Evolutionary conservation across 2,888 invertebrate species (phyloP).

Genomic region (Drosophila lacicola): DNA sequence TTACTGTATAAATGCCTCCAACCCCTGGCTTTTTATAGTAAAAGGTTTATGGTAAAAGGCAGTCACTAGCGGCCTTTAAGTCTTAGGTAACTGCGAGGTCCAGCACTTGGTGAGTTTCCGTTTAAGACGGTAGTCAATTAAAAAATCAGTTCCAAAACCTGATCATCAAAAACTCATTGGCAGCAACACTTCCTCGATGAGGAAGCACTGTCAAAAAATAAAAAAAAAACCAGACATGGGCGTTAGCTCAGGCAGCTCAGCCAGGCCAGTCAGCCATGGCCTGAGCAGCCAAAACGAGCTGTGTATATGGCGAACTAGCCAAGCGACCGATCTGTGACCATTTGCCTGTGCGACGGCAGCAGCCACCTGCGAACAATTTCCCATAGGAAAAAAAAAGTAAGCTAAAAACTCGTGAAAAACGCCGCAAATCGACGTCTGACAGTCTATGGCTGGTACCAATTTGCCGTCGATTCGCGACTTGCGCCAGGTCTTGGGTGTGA

Average conservation of each 20-base stretch:
- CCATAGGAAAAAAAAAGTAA: conserved; percentile 42
- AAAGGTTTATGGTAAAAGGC: too few species aligned
- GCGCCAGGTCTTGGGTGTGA: conserved; percentile 45
- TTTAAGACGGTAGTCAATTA: conserved; percentile 18
- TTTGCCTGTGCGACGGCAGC: conserved; percentile 65
- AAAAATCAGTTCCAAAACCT: conserved; percentile 15
- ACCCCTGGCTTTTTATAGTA: too few species aligned
- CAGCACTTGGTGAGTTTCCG: conserved; percentile 12
- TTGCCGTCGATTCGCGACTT: conserved; percentile 76
- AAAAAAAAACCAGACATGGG: conserved; percentile 29
- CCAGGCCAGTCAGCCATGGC: conserved; percentile 18
- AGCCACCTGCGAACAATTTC: conserved; percentile 77
- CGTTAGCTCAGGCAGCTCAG: conserved; percentile 29
- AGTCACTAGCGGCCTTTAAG: too few species aligned
- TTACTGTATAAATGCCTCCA: too few species aligned
- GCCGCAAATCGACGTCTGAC: conserved; percentile 80
- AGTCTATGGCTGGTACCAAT: conserved; percentile 79
- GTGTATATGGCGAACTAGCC: conserved; percentile 25
- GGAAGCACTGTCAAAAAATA: conserved; percentile 30
- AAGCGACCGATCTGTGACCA: conserved; percentile 50
- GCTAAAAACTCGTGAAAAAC: conserved; percentile 61
- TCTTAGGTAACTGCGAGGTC: too few species aligned
- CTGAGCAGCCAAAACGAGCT: conserved; percentile 12
- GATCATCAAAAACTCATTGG: conserved; percentile 53
- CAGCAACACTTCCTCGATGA: conserved; percentile 55